Evolutionary conservation across 2,113 vertebrate genomes (phyloP).

Genomic region (Leuciscus idus): DNA sequence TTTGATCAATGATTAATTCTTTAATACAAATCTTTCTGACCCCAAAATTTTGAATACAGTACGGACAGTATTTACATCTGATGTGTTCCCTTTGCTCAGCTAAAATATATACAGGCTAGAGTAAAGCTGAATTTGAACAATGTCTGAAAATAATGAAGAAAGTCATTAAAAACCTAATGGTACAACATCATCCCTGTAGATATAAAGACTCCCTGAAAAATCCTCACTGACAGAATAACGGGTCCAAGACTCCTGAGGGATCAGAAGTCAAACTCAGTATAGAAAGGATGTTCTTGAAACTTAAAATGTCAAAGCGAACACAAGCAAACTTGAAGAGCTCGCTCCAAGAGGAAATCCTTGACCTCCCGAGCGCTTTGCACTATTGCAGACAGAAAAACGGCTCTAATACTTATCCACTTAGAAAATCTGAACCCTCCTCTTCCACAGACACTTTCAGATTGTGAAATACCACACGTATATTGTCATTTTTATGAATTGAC

Average conservation of each 20-base stretch:
- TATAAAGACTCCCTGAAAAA: neutral
- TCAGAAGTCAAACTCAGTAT: neutral
- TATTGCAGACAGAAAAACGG: neutral
- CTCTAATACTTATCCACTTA: neutral
- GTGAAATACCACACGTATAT: no score
- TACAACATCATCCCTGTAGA: neutral
- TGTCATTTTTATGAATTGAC: no score
- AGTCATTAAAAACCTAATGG: neutral
- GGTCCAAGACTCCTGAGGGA: neutral
- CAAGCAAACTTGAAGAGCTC: neutral
- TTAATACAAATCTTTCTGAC: neutral
- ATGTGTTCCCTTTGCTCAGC: neutral
- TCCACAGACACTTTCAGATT: neutral
- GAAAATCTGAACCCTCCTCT: neutral
- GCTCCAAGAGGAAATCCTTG: conserved; percentile 7
- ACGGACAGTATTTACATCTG: neutral
- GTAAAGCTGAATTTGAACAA: neutral
- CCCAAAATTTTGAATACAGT: neutral
- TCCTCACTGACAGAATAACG: neutral
- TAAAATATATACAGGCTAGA: neutral
- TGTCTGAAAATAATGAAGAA: neutral
- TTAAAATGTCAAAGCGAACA: conserved; percentile 23
- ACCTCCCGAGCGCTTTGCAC: neutral
- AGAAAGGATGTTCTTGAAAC: conserved; percentile 6
- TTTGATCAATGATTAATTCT: neutral